Conservation (phyloP, 2,113 vertebrate genomes). For the Bufo bufo region DNA sequence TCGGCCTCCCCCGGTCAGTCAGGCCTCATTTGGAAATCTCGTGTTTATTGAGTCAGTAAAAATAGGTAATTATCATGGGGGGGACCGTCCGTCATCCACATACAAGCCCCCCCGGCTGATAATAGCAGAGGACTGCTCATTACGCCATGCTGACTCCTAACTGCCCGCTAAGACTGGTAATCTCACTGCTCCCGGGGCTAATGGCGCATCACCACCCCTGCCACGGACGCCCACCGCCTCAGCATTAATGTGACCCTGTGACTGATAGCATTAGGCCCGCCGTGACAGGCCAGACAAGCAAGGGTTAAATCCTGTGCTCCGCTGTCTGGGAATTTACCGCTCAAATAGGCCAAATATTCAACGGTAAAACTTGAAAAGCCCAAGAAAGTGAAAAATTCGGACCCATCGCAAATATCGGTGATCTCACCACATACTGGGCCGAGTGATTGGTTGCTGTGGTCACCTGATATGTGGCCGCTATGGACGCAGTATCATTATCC, state of each 20-base stretch:
- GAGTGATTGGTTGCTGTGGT: no score
- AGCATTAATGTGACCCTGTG: constrained; percentile 17
- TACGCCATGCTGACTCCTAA: constrained; percentile 13
- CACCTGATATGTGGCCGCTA: no score
- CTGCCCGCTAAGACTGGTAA: constrained; percentile 43
- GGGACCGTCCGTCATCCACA: constrained; percentile 20
- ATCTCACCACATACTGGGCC: no score
- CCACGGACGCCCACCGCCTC: not conserved
- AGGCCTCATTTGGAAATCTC: constrained; percentile 31
- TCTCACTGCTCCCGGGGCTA: not conserved
- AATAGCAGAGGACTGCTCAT: constrained; percentile 28
- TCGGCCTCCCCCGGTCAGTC: not conserved
- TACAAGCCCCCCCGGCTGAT: constrained; percentile 32
- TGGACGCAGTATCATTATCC: no score
- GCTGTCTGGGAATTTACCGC: not conserved
- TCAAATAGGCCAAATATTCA: not conserved
- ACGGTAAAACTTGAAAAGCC: not conserved
- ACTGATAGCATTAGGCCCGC: not conserved
- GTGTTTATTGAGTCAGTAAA: constrained; percentile 17
- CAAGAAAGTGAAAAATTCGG: not conserved
- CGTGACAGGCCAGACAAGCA: not conserved
- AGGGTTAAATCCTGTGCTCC: not conserved
- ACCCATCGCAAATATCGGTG: not conserved
- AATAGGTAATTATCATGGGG: constrained; percentile 12
- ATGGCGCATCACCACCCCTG: constrained; percentile 21